Conservation (phyloP, 2,113 vertebrate species). For the Eulemur macaco region DNA sequence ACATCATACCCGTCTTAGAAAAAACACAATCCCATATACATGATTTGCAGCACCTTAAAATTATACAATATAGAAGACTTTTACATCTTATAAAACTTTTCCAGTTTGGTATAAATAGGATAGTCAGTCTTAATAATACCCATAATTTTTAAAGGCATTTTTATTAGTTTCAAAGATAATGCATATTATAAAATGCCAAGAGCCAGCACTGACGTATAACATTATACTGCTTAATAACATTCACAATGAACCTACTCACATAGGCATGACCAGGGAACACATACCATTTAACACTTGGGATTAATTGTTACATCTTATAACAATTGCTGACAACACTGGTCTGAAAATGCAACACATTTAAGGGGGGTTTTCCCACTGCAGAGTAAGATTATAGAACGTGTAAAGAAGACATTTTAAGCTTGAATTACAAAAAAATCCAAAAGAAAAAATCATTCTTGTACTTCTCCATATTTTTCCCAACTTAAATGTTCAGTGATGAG, state of each 20-base stretch:
- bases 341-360: not conserved
- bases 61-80: not conserved
- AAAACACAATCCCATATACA: not conserved
- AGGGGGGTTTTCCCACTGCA: not conserved
- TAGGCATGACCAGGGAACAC: accelerated
- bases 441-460: not conserved
- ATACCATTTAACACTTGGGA: accelerated
- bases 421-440: not conserved
- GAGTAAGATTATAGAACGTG: not conserved
- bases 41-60: not conserved
- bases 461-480: not conserved
- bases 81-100: not conserved
- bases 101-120: not conserved
- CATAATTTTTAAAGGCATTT: not conserved
- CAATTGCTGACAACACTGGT: no score
- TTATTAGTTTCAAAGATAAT: not conserved
- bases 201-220: not conserved
- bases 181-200: not conserved
- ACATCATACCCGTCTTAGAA: not conserved
- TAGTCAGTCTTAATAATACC: not conserved
- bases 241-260: not conserved
- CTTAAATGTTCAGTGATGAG: not conserved
- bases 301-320: accelerated
- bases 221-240: accelerated
- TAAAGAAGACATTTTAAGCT: not conserved